Conservation (phyloP, 1,140 invertebrate genomes). For the Archegozetes longisetosus region DNA sequence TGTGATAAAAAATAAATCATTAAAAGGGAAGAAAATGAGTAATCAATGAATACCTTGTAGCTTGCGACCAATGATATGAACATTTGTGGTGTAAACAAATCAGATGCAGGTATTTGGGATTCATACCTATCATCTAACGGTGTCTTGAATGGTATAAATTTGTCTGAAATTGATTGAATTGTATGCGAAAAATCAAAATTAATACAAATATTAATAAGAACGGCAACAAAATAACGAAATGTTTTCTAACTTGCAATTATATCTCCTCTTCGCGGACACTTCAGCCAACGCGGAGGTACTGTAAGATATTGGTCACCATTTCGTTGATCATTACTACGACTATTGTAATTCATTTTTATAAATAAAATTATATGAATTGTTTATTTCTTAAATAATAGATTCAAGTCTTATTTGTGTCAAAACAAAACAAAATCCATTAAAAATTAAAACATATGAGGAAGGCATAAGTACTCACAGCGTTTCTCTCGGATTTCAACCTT, state of each 20-base stretch:
- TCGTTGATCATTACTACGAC: too few relatives aligned
- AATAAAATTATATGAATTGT: too few relatives aligned
- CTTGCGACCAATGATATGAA: constrained; percentile 51
- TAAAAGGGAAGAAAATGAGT: neutral
- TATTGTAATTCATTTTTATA: too few relatives aligned
- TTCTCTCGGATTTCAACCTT: too few relatives aligned
- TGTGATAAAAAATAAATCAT: neutral
- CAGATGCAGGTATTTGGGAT: constrained; percentile 55
- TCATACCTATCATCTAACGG: constrained; percentile 61
- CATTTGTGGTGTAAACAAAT: constrained; percentile 67
- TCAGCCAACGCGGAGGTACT: constrained; percentile 73
- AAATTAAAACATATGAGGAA: too few relatives aligned
- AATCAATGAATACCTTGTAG: constrained; percentile 41
- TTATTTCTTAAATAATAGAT: too few relatives aligned
- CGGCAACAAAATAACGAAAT: too few relatives aligned
- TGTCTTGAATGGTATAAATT: constrained; percentile 73
- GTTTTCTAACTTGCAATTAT: constrained; percentile 48
- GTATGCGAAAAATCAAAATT: constrained; percentile 9
- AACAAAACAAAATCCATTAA: too few relatives aligned
- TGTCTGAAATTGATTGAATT: constrained; percentile 23
- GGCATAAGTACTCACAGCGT: too few relatives aligned
- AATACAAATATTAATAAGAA: constrained; percentile 27
- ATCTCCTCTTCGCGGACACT: constrained; percentile 68
- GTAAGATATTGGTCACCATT: constrained; percentile 50
- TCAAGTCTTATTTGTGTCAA: too few relatives aligned